Evolutionary conservation across 1,140 invertebrate species (phyloP).

Genomic region (Oncopodura yosiiana): DNA sequence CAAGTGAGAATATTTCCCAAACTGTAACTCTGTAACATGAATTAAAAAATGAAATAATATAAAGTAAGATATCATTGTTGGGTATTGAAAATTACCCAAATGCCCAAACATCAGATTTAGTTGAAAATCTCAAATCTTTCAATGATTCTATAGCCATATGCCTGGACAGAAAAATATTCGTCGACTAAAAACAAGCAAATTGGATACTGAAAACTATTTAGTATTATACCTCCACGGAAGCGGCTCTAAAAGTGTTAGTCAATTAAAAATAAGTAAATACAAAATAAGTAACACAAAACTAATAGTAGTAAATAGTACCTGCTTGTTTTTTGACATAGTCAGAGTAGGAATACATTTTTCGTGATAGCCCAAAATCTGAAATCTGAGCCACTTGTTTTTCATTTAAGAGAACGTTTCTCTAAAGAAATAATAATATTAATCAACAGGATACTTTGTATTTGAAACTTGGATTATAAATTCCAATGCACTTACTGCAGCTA

Average conservation of each 20-base stretch:
- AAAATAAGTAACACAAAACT: background rate
- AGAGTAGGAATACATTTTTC: conserved; percentile 28
- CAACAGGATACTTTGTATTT: too few species aligned
- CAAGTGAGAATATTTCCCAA: conserved; percentile 75
- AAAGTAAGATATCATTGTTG: too few species aligned
- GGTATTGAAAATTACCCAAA: too few species aligned
- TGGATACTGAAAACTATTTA: too few species aligned
- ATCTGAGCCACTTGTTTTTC: conserved; percentile 36
- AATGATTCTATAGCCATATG: conserved; percentile 7
- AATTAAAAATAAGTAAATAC: too few species aligned
- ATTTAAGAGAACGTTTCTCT: conserved; percentile 21
- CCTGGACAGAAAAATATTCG: too few species aligned
- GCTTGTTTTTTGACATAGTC: background rate
- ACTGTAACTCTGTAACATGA: too few species aligned
- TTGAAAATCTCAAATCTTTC: background rate
- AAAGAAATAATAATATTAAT: too few species aligned
- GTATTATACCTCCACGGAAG: too few species aligned
- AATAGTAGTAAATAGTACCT: background rate
- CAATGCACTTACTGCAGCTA: conserved; percentile 1
- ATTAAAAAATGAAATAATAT: too few species aligned
- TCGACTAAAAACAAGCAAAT: too few species aligned
- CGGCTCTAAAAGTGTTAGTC: background rate
- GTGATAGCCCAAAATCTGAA: conserved; percentile 47
- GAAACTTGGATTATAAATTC: too few species aligned
- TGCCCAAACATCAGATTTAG: conserved; percentile 1